Percentiles rank a stretch among this genome's conserved stretches.
phyloP scores from a whole-genome alignment of 2,797 vertebrate species.

The Spinibarbus caldwelli region DNA sequence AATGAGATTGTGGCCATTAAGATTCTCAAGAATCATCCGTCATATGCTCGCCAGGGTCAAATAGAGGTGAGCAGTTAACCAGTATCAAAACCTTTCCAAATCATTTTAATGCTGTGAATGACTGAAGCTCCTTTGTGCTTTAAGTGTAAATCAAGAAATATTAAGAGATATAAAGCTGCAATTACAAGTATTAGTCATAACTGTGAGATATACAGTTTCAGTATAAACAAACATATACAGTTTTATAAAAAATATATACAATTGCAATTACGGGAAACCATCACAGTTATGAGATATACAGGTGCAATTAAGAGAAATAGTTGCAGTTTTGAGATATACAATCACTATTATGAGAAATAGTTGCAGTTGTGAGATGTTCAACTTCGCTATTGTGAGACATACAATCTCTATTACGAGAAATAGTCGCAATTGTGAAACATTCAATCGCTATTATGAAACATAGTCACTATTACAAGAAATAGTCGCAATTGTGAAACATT shows the following conservation, averaged over 20 bases:
- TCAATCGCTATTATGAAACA: too few species aligned
- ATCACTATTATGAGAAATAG: too few species aligned
- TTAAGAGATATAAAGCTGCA: background rate
- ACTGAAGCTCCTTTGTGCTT: background rate
- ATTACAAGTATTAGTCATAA: background rate
- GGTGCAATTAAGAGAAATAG: background rate
- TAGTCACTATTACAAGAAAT: too few species aligned
- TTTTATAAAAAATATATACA: background rate
- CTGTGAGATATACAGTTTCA: too few species aligned
- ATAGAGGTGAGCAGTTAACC: conserved; percentile 84
- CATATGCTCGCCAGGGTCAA: conserved; percentile 96
- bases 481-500: too few species aligned
- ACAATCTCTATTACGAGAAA: background rate
- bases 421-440: too few species aligned
- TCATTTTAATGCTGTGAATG: background rate
- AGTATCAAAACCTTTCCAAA: background rate
- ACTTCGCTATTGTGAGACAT: background rate
- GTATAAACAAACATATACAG: background rate
- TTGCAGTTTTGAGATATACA: background rate
- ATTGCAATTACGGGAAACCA: fast-evolving
- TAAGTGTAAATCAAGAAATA: background rate
- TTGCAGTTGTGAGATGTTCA: background rate
- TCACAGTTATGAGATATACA: background rate
- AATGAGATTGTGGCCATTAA: conserved; percentile 99
- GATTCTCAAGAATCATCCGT: conserved; percentile 97